Evolutionary conservation across 64 coral and sea anemone genomes (phyloP), one percentile per base, ranked within the genome.

Genomic region (Exaiptasia diaphana): DNA sequence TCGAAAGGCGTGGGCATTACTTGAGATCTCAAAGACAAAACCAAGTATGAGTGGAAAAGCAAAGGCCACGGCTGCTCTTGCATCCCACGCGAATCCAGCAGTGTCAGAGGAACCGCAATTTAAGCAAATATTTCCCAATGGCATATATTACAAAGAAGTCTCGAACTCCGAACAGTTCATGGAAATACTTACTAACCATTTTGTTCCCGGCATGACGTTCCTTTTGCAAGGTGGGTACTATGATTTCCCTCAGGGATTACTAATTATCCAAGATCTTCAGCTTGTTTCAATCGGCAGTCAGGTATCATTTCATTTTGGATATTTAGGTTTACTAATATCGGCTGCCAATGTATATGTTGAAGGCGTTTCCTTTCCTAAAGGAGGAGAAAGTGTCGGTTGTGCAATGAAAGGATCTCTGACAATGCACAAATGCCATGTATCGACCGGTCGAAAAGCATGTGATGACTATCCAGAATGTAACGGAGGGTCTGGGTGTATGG

Each of bases 381-480:
- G 82, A 34, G 81, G 76, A 12, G 24, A 11, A 41, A 40, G 24
- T 55, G 22, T 86, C 5, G 8, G 12, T n/a, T 81, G 82, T 25
- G 0, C 41, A 0, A 82, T 50, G 20, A n/a, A 43, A 10, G 62
- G 64, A 71, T 20, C 13, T 4, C 26, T 93, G 48, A 50, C 31
- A 22, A 0, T 84, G 22, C 38, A 83, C 34, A 64, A 45, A 2
- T 84, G 91, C 56, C 25, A 89, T 5, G 2, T 93, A 31, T 93
- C 91, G 2, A 85, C 85, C 36, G 91, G 91, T 30, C 17, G 0
- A 20, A 13, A 33, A 1, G 64, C 68, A 5, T 93, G 91, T 53
- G 74, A 83, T 68, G 85, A 89, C 29, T 89, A 45, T 30, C 85
- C 91, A 89, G 91, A 93, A 18, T 93, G 91, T 42, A 83, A 93